Evolutionary conservation across 2,888 invertebrate genomes (phyloP), one percentile per base, ranked within the genome.

Genomic region (Torymus aiolomorphi): DNA sequence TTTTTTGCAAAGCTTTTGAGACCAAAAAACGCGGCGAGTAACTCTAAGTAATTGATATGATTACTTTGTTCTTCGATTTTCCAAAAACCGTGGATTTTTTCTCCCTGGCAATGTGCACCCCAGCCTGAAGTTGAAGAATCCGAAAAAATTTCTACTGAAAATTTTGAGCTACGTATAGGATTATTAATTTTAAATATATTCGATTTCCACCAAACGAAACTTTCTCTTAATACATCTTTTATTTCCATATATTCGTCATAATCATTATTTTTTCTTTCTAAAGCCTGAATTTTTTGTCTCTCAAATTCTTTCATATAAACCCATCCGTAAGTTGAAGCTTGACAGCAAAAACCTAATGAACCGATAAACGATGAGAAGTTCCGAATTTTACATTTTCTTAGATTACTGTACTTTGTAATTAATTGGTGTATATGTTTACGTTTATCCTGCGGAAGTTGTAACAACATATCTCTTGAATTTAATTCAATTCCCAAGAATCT

Each of bases 21-120:
- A 2, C 52, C 63, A 0, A 31, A 16, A 4, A 54, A 63, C 0
- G 14, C 63, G 0, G 73, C 73, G 31, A 42, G 1, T 24, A 67
- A 67, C 54, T 67, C 54, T 24, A 20, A 20, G 54, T 54, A 54
- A 67, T 67, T 67, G 8, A 67, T 67, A 8, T 52, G 24, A 24
- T 24, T 8, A 14, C 2, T 14, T 13, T 24, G 52, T 24, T 67
- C 54, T 20, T 4, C 14, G 13, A 10, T 11, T 2, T 24, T 12
- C 54, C 67, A 67, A n/a, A 24, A 13, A 10, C 20, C 67, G 24
- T 1, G 20, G 11, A 31, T 16, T 13, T 20, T 18, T 24, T 54
- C 18, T 5, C 13, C 3, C 3, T 20, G 8, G 24, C 20, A 16
- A 14, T 12, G 2, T 12, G 54, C 67, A 1, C 67, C 24, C 54